These are phyloP conservation scores for Drosophila mimetica DNA, from an alignment of 2,888 invertebrate species.

Conservation along the genomic window DNA sequence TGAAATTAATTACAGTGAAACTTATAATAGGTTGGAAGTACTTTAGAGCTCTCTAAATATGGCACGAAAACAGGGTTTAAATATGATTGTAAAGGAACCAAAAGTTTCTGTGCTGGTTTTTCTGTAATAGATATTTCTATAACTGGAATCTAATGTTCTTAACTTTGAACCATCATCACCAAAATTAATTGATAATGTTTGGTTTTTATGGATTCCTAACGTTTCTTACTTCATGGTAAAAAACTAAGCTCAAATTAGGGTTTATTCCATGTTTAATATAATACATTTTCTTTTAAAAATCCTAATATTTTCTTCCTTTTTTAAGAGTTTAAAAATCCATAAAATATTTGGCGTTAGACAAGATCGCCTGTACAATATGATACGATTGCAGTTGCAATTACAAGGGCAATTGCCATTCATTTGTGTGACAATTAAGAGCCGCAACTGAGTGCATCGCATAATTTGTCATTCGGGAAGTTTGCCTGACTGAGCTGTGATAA, in stretches of 20 bases:
- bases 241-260: no score
- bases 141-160: no score
- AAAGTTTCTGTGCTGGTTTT: no score
- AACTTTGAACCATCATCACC: no score
- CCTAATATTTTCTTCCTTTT: not conserved
- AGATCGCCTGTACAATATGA: conserved; percentile 5
- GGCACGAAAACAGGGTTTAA: no score
- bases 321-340: not conserved
- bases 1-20: conserved; percentile 47
- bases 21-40: not conserved
- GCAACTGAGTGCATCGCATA: conserved; percentile 28
- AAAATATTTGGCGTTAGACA: not conserved
- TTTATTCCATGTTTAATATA: no score
- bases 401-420: conserved; percentile 49
- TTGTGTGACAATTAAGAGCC: conserved; percentile 41
- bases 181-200: no score
- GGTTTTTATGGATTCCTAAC: no score
- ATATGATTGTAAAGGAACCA: no score
- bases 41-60: not conserved
- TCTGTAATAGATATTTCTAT: no score
- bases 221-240: no score
- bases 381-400: conserved; percentile 30
- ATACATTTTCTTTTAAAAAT: no score
- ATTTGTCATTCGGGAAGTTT: conserved; percentile 30
- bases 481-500: conserved; percentile 26